Evolutionary conservation across 2,113 vertebrate genomes (phyloP).

Genomic region (Phaethon lepturus): DNA sequence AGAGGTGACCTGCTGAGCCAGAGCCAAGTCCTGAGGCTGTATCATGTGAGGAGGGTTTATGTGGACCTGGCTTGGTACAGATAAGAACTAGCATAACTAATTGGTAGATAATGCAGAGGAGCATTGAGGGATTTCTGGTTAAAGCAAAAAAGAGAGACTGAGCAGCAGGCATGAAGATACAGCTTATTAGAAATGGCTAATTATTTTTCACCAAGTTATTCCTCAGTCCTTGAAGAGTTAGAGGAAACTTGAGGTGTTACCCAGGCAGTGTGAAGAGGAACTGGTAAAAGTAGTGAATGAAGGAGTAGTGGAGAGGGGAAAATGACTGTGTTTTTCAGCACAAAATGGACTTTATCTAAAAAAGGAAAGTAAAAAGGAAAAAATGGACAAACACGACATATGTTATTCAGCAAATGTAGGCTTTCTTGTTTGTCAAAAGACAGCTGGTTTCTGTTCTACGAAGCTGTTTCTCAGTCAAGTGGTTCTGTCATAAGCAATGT

Average conservation of each 20-base stretch:
- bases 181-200: not conserved
- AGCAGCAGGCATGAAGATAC: not conserved
- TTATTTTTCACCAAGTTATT: not conserved
- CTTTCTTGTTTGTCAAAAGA: constrained; percentile 23
- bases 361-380: not conserved
- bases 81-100: not conserved
- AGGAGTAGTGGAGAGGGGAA: not conserved
- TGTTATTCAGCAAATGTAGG: not conserved
- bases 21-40: not conserved
- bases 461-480: not conserved
- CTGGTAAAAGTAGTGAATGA: not conserved
- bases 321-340: not conserved
- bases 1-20: not conserved
- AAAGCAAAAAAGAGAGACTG: not conserved
- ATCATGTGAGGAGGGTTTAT: not conserved
- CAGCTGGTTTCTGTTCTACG: not conserved
- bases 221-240: not conserved
- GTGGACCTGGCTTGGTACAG: not conserved
- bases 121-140: not conserved
- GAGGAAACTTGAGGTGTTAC: not conserved
- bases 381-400: not conserved
- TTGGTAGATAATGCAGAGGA: not conserved
- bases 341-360: not conserved
- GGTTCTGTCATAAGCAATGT: not conserved
- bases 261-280: not conserved